A percentile compares a stretch with the other conserved stretches of the same genome.
phyloP scores from a whole-genome alignment of 2,797 vertebrate genomes.

The Crenuchus spilurus region DNA sequence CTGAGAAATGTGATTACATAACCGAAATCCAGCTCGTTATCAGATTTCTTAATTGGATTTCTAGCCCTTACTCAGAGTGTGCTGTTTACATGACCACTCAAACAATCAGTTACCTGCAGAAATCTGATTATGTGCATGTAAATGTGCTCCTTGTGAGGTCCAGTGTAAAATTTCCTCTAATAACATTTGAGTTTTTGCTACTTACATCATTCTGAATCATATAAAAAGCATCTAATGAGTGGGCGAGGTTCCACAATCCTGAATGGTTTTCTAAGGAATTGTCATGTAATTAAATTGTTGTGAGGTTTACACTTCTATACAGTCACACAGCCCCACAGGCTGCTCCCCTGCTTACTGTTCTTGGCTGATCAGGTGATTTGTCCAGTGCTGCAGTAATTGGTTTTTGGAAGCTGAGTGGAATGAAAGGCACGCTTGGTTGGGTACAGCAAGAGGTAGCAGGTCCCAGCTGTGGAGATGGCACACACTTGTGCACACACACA shows the following conservation, averaged over 20 bases:
- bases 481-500: constrained; percentile 64
- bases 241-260: background rate
- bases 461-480: constrained; percentile 72
- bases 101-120: no score
- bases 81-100: no score
- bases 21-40: no score
- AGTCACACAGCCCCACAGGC: background rate
- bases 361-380: constrained; percentile 68
- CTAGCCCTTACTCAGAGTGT: no score
- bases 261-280: background rate
- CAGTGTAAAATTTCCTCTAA: no score
- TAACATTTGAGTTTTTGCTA: no score
- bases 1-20: no score
- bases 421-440: constrained; percentile 73
- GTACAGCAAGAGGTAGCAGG: constrained; percentile 57
- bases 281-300: background rate
- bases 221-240: no score
- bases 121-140: no score
- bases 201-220: no score
- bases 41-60: no score
- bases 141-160: no score
- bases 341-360: constrained; percentile 49
- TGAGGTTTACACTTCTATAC: background rate
- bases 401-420: constrained; percentile 71
- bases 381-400: constrained; percentile 74